A percentile compares a stretch with the other conserved stretches of the same genome.
Evolutionary conservation across 2,113 vertebrate genomes (phyloP).

Genomic region (Anarhynchus alexandrinus): DNA sequence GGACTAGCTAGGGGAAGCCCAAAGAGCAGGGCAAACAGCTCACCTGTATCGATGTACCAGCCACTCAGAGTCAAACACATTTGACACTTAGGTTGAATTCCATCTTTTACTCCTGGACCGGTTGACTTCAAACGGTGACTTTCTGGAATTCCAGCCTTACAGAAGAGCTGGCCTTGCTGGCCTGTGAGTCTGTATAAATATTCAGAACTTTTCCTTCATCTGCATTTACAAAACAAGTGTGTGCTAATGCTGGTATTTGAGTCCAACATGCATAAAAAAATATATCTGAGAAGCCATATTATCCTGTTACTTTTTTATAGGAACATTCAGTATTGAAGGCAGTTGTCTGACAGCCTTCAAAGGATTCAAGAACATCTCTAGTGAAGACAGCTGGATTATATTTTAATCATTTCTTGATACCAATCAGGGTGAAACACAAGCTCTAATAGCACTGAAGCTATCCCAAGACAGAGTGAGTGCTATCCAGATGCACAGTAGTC

Average conservation of each 20-base stretch:
- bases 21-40: neutral
- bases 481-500: neutral
- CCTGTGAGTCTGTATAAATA: neutral
- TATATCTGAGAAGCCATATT: neutral
- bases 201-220: neutral
- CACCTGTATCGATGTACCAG: neutral
- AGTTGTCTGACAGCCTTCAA: neutral
- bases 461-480: neutral
- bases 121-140: neutral
- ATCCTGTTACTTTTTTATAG: neutral
- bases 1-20: neutral
- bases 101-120: neutral
- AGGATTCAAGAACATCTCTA: neutral
- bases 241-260: neutral
- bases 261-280: neutral
- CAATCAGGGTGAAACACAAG: neutral
- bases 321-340: neutral
- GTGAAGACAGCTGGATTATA: neutral
- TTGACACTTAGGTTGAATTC: neutral
- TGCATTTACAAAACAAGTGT: neutral
- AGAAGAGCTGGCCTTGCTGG: neutral
- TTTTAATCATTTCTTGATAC: neutral
- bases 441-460: neutral
- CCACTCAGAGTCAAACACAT: neutral
- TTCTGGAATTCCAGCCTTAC: neutral